Conservation (phyloP, 2,113 vertebrate species). For the Labeo rohita region DNA sequence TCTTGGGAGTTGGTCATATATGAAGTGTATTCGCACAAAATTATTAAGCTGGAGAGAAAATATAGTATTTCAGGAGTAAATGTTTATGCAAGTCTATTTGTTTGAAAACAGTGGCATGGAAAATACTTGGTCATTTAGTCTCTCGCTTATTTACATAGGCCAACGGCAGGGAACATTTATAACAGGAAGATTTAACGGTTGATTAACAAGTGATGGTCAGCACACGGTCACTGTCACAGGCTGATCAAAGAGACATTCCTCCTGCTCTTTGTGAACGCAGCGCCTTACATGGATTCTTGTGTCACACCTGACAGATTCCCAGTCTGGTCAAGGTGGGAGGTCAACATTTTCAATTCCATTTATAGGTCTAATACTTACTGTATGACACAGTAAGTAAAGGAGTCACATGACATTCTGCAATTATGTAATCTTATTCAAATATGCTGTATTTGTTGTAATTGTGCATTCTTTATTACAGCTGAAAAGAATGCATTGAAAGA, state of each 20-base stretch:
- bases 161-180: slow-evolving; percentile 65
- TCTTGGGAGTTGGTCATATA: neutral
- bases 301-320: slow-evolving; percentile 2
- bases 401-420: neutral
- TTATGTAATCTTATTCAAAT: neutral
- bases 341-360: neutral
- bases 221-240: slow-evolving; percentile 61
- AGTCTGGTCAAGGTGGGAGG: neutral
- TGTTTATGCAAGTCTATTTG: slow-evolving; percentile 44
- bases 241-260: slow-evolving; percentile 72
- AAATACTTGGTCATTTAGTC: slow-evolving; percentile 64
- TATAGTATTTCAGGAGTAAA: neutral
- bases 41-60: neutral
- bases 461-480: neutral
- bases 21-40: neutral
- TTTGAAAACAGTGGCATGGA: slow-evolving; percentile 40
- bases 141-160: slow-evolving; percentile 41
- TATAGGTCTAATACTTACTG: neutral
- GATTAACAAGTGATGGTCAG: slow-evolving; percentile 69
- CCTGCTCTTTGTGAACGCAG: slow-evolving; percentile 63
- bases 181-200: slow-evolving; percentile 70
- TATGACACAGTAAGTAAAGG: neutral
- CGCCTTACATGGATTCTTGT: neutral
- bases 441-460: neutral
- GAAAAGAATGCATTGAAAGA: neutral